These are phyloP conservation scores for Baccha elongata DNA, from an alignment of 2,888 invertebrate genomes.

Conservation along the genomic window DNA sequence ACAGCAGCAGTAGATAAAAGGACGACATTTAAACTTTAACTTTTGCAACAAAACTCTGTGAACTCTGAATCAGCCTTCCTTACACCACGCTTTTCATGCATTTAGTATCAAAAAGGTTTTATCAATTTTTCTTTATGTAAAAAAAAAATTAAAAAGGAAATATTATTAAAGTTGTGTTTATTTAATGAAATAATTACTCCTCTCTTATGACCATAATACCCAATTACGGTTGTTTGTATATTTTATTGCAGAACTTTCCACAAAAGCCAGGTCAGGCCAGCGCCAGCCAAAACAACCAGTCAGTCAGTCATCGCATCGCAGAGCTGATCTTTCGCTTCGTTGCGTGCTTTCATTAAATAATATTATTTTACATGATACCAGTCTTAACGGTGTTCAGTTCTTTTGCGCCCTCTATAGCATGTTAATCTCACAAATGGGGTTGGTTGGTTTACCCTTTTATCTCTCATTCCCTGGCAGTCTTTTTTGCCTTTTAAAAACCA, in stretches of 20 bases:
- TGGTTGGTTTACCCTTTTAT: constrained; percentile 19
- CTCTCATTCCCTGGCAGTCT: constrained; percentile 9
- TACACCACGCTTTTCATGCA: neutral
- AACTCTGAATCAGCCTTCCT: neutral
- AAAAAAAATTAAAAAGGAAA: neutral
- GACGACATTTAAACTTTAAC: neutral
- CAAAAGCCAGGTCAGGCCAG: neutral
- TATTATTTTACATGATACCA: constrained; percentile 16
- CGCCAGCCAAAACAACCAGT: neutral
- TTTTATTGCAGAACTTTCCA: constrained; percentile 1
- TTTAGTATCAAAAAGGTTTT: constrained; percentile 2
- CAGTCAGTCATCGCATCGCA: neutral
- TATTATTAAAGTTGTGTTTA: constrained; percentile 23
- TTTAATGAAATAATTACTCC: constrained; percentile 28
- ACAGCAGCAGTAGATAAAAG: neutral
- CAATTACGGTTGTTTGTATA: constrained; percentile 28
- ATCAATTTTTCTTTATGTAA: neutral
- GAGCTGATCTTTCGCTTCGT: constrained; percentile 11
- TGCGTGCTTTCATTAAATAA: constrained; percentile 26
- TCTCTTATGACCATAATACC: constrained; percentile 25
- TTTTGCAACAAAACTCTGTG: neutral
- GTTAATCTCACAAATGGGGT: constrained; percentile 12
- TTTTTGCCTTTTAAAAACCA: constrained; percentile 46
- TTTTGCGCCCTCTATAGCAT: neutral
- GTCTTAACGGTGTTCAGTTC: constrained; percentile 1